Evolutionary conservation across 2,113 vertebrate genomes (phyloP), one percentile per base, ranked within the genome.

Genomic region (Phyllopteryx taeniolatus): DNA sequence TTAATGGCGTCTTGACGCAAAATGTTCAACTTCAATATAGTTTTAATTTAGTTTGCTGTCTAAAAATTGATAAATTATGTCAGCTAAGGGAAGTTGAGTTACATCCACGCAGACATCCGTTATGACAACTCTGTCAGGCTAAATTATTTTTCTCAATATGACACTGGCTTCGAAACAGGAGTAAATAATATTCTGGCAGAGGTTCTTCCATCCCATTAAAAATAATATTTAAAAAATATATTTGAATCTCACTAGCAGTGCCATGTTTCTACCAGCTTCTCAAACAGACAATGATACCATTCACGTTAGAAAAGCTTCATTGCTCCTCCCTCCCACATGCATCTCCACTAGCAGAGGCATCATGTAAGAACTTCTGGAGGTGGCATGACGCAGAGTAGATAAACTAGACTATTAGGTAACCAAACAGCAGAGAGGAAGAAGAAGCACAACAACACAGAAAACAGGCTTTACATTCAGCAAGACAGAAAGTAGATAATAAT

Each of bases 291-390:
- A 10, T 22, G n/a, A 56, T 9, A 9, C 51, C 75, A 74, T 79
- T 76, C 73, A 73, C 78, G 69, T 80, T 75, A 67, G 51, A 78
- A 70, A 6, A 75, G 72, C 14, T 22, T 22, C 12, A 2, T 17
- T 15, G 47, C 68, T 78, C 74, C 73, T 76, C 82, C 75, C 77
- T 67, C 79, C 72, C 71, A 46, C 74, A 74, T 65, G 46, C 79
- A 74, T 76, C 67, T 74, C 71, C 74, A 82, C 80, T 72, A 80
- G 85, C 78, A 82, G 78, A 81, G 74, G 72, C 63, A n/a, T 83
- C 85, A 83, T 71, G 82, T 82, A 74, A 85, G 83, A 85, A 78
- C 79, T 84, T 80, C 79, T 87, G 83, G 85, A 88, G 80, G 85
- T 85, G 81, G 84, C 70, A 81, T 81, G 83, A 87, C 81, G 79